Evolutionary conservation across 2,888 invertebrate genomes (phyloP), one percentile per base, ranked within the genome.

Genomic region (Toxonevra muliebris): DNA sequence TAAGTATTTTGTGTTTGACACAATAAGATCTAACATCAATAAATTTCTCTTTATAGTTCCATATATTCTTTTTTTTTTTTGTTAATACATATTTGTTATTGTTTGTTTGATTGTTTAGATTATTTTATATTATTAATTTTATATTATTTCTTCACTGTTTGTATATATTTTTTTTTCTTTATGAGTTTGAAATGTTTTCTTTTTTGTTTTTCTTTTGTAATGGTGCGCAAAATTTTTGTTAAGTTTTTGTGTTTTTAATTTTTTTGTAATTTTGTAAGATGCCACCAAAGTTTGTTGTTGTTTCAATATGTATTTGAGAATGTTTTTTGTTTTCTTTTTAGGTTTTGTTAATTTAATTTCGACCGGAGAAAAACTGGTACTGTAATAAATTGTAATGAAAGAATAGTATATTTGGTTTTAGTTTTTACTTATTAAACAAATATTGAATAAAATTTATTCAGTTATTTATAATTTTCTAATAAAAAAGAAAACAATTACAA

Each of bases 331-430:
- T 65, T 73, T 68, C 73, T 70, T 60, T 30, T 13, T n/a, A n/a
- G n/a, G n/a, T n/a, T n/a, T n/a, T n/a, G n/a, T n/a, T 64, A 76
- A 61, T 79, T 87, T 89, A 89, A 82, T 87, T 87, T 87, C 88
- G 88, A 86, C 89, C 88, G 86, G 89, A 88, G 88, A 89, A 88
- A 87, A 89, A 89, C 87, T 89, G 89, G 86, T 88, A 88, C 89
- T 89, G 89, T 84, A 89, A 89, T 87, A 82, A 77, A 77, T 53
- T 86, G 86, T 87, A 71, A 74, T 73, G 71, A 67, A 84, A 85
- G 86, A 82, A 85, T 55, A 17, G 63, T 48, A 57, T 50, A 54
- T 48, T 64, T 11, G n/a, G 20, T 53, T 53, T 53, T 61, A 61
- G 40, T 55, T 61, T n/a, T 57, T 20, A 43, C 57, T 57, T 62